Evolutionary conservation across 1,140 invertebrate genomes (phyloP).

Genomic region (Lasioglossum albipes): DNA sequence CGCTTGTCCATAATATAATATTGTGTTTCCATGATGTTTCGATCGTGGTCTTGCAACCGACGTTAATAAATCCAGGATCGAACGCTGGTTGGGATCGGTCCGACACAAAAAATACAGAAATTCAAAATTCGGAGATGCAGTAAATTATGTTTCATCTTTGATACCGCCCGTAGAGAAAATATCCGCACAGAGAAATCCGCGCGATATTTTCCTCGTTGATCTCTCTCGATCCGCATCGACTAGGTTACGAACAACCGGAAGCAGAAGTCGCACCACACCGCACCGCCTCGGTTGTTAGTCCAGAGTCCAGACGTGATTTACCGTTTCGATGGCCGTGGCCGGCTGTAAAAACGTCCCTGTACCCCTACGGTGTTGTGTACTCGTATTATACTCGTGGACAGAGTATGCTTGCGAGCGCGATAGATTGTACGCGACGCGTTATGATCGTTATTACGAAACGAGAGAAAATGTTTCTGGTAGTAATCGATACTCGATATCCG

Average conservation of each 20-base stretch:
- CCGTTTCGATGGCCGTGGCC: neutral
- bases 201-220: no score
- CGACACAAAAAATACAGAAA: neutral
- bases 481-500: constrained; percentile 46
- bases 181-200: neutral
- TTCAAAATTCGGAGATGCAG: no score
- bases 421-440: neutral
- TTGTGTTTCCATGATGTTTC: constrained; percentile 36
- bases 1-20: constrained; percentile 36
- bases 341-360: neutral
- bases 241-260: neutral
- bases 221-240: neutral
- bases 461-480: constrained; percentile 38
- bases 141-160: neutral
- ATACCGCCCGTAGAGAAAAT: neutral
- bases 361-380: neutral
- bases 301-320: neutral
- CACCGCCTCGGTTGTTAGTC: neutral
- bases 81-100: no score
- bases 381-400: neutral
- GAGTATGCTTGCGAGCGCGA: neutral
- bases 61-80: neutral
- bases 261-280: neutral
- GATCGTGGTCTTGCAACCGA: neutral
- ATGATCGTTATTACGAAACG: constrained; percentile 40